Percentiles rank a stretch among this genome's conserved stretches.
These are phyloP conservation scores for Heliocidaris tuberculata DNA, from an alignment of 35 echinoderm and acorn worm species.

Conservation along the genomic window DNA sequence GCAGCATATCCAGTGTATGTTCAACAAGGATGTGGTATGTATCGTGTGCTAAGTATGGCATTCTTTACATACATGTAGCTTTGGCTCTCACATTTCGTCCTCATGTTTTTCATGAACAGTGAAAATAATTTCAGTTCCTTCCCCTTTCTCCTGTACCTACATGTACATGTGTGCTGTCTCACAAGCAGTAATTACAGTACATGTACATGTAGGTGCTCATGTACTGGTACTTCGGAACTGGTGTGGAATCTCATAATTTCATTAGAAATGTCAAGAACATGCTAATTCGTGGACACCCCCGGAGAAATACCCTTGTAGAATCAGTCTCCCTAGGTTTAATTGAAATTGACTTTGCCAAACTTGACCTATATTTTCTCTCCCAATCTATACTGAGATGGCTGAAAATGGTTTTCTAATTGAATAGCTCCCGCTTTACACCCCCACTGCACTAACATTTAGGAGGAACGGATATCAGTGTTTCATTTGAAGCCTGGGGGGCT, in stretches of 20 bases:
- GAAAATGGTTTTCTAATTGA: neutral
- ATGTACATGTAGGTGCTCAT: neutral
- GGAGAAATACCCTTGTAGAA: neutral
- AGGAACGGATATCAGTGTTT: neutral
- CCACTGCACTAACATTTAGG: neutral
- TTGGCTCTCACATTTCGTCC: too few relatives aligned
- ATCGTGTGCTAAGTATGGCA: too few relatives aligned
- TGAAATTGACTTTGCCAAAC: neutral
- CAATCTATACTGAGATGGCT: neutral
- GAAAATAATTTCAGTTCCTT: neutral
- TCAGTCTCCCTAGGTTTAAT: neutral
- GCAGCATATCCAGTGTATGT: too few relatives aligned
- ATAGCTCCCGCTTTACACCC: neutral
- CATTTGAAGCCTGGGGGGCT: neutral
- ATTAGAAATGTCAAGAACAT: neutral
- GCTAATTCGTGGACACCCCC: neutral
- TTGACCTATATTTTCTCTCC: neutral
- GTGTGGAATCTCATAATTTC: neutral
- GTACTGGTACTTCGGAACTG: neutral
- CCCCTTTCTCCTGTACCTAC: neutral
- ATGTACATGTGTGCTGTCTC: neutral
- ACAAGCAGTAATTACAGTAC: neutral
- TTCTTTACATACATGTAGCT: too few relatives aligned
- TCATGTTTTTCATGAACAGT: too few relatives aligned
- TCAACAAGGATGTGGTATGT: too few relatives aligned